These are phyloP conservation scores for Ormyrus thymus DNA, from an alignment of 2,888 invertebrate genomes.

Conservation along the genomic window DNA sequence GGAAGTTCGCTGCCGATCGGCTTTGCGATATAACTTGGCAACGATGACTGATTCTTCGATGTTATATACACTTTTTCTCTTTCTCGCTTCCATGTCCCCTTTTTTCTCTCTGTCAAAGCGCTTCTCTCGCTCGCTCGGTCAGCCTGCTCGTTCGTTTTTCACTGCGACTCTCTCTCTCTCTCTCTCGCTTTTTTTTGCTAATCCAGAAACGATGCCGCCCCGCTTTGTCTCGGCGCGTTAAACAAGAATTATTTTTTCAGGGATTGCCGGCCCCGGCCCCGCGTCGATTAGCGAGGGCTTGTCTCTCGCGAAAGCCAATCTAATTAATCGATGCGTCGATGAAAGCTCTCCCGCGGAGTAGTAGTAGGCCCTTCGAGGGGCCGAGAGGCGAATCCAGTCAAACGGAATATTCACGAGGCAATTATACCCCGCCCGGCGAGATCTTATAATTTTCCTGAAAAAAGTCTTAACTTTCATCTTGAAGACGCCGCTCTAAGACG, in stretches of 20 bases:
- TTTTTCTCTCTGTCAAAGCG: constrained; percentile 40
- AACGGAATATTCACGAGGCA: too few relatives aligned
- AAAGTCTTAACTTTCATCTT: constrained; percentile 31
- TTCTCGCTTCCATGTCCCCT: constrained; percentile 33
- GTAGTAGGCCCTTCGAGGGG: too few relatives aligned
- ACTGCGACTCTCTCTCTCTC: constrained; percentile 5
- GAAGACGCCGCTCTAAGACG: constrained; percentile 27
- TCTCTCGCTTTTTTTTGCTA: constrained; percentile 24
- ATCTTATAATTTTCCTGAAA: neutral
- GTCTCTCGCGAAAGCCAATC: neutral
- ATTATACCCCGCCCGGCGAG: too few relatives aligned
- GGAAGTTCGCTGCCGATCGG: constrained; percentile 71
- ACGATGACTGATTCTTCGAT: constrained; percentile 67
- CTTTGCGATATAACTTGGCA: constrained; percentile 68
- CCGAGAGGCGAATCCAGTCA: neutral
- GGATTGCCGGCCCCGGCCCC: constrained; percentile 49
- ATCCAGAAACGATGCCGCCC: constrained; percentile 31
- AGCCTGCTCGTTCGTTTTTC: constrained; percentile 7
- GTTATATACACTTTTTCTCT: constrained; percentile 57
- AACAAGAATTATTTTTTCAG: constrained; percentile 55
- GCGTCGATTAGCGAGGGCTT: constrained; percentile 61
- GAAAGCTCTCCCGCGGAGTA: too few relatives aligned
- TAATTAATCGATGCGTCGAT: too few relatives aligned
- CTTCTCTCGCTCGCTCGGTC: neutral
- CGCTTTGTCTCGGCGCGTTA: constrained; percentile 48